Evolutionary conservation across 1,140 invertebrate species (phyloP).

Genomic region (Drosophila repletoides): DNA sequence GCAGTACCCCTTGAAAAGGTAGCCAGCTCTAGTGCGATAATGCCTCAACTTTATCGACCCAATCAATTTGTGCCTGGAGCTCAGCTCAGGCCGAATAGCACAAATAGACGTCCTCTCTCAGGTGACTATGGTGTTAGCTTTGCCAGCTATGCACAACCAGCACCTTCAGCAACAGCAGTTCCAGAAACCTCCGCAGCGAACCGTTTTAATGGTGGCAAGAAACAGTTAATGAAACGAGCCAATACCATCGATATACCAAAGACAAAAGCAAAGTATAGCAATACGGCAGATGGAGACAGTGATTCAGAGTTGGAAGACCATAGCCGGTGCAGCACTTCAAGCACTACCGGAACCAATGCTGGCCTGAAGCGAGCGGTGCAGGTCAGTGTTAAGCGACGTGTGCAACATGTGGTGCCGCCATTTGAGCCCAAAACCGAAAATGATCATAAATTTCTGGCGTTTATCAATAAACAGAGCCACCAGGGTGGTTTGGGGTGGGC

Average conservation of each 20-base stretch:
- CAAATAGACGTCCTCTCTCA: conserved; percentile 56
- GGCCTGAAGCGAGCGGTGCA: conserved; percentile 85
- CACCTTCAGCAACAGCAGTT: neutral
- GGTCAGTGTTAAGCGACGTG: conserved; percentile 83
- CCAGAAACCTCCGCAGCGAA: neutral
- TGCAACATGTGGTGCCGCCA: conserved; percentile 84
- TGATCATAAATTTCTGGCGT: conserved; percentile 91
- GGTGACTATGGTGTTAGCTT: conserved; percentile 73
- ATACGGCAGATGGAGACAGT: conserved; percentile 61
- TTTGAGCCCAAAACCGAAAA: conserved; percentile 92
- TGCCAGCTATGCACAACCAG: conserved; percentile 37
- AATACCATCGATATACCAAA: conserved; percentile 94
- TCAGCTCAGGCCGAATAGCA: conserved; percentile 27
- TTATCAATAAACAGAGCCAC: conserved; percentile 89
- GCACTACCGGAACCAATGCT: too few species aligned
- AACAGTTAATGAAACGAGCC: conserved; percentile 91
- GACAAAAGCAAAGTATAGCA: conserved; percentile 76
- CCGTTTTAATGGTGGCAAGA: conserved; percentile 86
- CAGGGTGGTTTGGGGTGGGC: conserved; percentile 74
- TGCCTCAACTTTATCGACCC: conserved; percentile 72
- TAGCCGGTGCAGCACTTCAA: conserved; percentile 12
- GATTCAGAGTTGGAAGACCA: conserved; percentile 76
- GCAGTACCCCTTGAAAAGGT: conserved; percentile 62
- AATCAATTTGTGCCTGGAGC: conserved; percentile 67
- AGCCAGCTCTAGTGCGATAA: conserved; percentile 64